Evolutionary conservation across 2,888 invertebrate species (phyloP), one percentile per base, ranked within the genome.

Genomic region (Lycophotia porphyrea): DNA sequence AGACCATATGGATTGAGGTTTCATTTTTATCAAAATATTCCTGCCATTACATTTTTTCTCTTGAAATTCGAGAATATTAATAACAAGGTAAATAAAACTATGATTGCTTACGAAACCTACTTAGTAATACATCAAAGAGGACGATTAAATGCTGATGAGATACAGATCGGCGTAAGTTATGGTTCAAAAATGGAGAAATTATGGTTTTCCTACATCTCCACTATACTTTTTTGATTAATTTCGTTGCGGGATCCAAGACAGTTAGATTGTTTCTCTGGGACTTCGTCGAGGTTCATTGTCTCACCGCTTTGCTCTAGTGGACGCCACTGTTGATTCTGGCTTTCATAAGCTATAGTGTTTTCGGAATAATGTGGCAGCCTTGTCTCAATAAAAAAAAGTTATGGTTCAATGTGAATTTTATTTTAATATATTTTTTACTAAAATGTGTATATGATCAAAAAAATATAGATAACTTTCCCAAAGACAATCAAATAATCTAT

Each of bases 81-180:
- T 15, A 47, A n/a, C 5, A 27, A 36, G 18, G 34, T 55, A 15
- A 44, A 36, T 21, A 55, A 47, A 71, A 60, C 69, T 79, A 34
- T 47, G 24, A 34, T 69, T 65, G 68, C 64, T 34, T 42, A 67
- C 13, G 39, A 67, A 71, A 71, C 13, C 36, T 58, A 34, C 36
- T 39, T 60, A 49, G 34, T 34, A 13, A 78, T 78, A 71, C 71
- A 78, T 78, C 69, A 78, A 82, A n/a, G 3, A 8, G 11, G 5
- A 42, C 36, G 49, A 77, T 68, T 71, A 65, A 68, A 55, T 27
- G 24, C 71, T 71, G 64, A 77, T 71, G 68, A 58, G 18, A 31
- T 18, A 31, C 11, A 55, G 47, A 64, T 73, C 55, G n/a, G 15
- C 44, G 27, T 58, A 60, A 74, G n/a, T 69, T 58, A 69, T 68